These are phyloP conservation scores for Athene cunicularia DNA, from an alignment of 2,113 vertebrate species.

Conservation along the genomic window DNA sequence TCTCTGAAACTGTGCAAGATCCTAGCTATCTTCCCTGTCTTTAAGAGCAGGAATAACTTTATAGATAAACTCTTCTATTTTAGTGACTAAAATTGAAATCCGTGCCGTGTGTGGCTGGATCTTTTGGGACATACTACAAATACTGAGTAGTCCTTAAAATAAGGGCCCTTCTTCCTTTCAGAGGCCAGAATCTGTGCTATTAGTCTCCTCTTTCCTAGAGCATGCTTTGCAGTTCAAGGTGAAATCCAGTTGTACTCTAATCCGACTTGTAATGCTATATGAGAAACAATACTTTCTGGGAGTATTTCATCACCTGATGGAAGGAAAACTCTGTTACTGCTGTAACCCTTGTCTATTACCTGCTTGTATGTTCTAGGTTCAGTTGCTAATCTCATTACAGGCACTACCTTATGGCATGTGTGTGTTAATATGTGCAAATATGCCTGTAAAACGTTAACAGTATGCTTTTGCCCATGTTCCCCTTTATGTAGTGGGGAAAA, in stretches of 20 bases:
- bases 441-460: background rate
- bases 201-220: background rate
- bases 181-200: background rate
- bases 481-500: fast-evolving
- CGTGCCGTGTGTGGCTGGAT: fast-evolving
- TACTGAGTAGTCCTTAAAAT: background rate
- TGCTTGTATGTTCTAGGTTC: background rate
- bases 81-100: background rate
- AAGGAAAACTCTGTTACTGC: background rate
- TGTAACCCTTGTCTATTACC: background rate
- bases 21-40: background rate
- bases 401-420: fast-evolving
- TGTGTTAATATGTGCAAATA: background rate
- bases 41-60: background rate
- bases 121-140: background rate
- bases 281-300: fast-evolving
- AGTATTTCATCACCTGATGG: background rate
- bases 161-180: background rate
- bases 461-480: background rate
- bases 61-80: fast-evolving
- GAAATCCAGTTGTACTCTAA: background rate
- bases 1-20: background rate
- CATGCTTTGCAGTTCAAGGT: background rate
- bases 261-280: background rate
- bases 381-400: background rate